Evolutionary conservation across 1,140 invertebrate species (phyloP).

Genomic region (Lordiphosa stackelbergi): DNA sequence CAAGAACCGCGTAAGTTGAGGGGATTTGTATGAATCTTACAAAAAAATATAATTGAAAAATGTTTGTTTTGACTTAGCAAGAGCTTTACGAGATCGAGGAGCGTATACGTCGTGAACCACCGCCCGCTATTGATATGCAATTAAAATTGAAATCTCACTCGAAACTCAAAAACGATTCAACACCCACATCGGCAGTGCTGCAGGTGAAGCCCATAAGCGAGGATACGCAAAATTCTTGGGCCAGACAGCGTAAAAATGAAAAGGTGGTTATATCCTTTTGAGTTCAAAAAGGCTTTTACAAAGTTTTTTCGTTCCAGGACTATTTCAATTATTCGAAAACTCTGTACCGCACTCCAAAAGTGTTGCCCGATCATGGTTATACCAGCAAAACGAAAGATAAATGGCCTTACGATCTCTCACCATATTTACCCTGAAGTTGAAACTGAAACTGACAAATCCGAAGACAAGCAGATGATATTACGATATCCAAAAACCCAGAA

Average conservation of each 20-base stretch:
- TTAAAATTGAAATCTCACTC: conserved; percentile 46
- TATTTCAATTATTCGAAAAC: conserved; percentile 49
- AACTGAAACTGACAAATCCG: not conserved
- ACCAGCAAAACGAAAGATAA: conserved; percentile 18
- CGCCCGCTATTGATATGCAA: conserved; percentile 60
- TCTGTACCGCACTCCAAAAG: conserved; percentile 56
- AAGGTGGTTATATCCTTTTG: conserved; percentile 14
- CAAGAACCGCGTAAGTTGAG: conserved; percentile 62
- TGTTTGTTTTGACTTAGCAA: conserved; percentile 27
- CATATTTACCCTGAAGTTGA: conserved; percentile 44
- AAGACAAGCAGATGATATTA: conserved; percentile 3
- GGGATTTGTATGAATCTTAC: too few species aligned
- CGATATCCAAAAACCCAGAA: conserved; percentile 19
- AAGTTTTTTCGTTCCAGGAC: conserved; percentile 25
- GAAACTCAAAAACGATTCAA: not conserved
- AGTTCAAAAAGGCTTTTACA: too few species aligned
- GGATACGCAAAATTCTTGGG: conserved; percentile 3
- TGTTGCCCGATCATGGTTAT: conserved; percentile 43
- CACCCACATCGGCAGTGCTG: conserved; percentile 25
- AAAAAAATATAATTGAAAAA: too few species aligned
- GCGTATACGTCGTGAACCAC: conserved; percentile 56
- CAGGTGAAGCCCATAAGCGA: conserved; percentile 36
- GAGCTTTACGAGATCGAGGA: conserved; percentile 71
- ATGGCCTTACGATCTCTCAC: conserved; percentile 47
- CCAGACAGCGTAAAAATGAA: conserved; percentile 40